Evolutionary conservation across 1,140 invertebrate species (phyloP), one percentile per base, ranked within the genome.

Genomic region (Papilio helenus): DNA sequence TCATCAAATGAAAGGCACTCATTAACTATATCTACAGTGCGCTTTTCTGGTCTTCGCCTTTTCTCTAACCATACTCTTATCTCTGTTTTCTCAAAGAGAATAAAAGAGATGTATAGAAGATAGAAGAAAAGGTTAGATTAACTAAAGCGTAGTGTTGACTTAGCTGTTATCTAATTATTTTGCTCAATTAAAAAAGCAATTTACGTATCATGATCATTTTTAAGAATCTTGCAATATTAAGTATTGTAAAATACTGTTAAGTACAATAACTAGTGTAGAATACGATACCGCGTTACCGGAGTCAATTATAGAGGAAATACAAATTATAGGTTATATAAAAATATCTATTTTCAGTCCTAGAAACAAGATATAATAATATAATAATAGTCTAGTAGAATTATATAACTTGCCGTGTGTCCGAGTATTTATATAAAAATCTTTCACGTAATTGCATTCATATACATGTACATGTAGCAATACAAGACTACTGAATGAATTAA

Each of bases 141-240:
- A 55, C 8, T 1, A 20, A 55, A 55, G n/a, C n/a, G 7, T 8
- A 18, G 51, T 55, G 18, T 55, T 8, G 5, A 55, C 51, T 9
- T 55, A 18, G 51, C 5, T 18, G 18, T 49, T 29, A 72, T 29
- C 23, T 42, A 77, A 65, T 77, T 65, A 77, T 77, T 77, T 77
- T 77, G 76, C 76, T 77, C 76, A 77, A 77, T 39, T 42, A 42
- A 51, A 76, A 77, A 77, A 77, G 76, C 76, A 77, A 77, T 65
- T 61, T 77, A 65, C 58, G 34, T 77, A 77, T 18, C 42, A 77
- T 20, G 39, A 51, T 46, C 20, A 65, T 39, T 46, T 39, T 34
- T 44, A 44, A 65, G 34, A 77, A 77, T 29, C 26, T 58, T 77
- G 58, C 76, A 65, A 77, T 76, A 58, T 58, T 76, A 76, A 9